These are phyloP conservation scores for Ruditapes philippinarum DNA, from an alignment of 1,140 invertebrate species.

Conservation along the genomic window DNA sequence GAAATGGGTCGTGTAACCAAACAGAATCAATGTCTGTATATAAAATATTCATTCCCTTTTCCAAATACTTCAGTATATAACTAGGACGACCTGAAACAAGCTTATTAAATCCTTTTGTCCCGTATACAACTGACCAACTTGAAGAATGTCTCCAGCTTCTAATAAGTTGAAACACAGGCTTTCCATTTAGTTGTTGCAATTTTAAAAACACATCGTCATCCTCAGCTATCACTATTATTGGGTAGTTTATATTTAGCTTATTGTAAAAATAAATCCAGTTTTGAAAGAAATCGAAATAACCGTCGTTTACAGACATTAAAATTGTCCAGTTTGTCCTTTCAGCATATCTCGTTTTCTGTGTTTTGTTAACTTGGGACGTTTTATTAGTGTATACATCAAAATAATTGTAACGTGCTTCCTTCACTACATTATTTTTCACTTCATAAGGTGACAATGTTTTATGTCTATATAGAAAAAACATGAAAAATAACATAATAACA, in stretches of 20 bases:
- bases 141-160: background rate
- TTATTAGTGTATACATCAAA: too few relatives aligned
- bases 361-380: too few relatives aligned
- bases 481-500: too few relatives aligned
- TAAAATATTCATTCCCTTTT: background rate
- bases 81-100: background rate
- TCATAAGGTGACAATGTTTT: too few relatives aligned
- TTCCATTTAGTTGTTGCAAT: background rate
- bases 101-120: background rate
- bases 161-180: background rate
- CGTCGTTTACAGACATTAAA: background rate
- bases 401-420: too few relatives aligned
- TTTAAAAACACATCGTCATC: background rate
- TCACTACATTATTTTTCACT: too few relatives aligned
- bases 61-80: background rate
- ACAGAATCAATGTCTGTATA: constrained; percentile 12
- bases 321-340: constrained; percentile 37
- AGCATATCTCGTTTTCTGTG: too few relatives aligned
- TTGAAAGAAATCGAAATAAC: constrained; percentile 19
- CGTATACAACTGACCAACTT: background rate
- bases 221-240: background rate
- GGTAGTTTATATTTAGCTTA: background rate
- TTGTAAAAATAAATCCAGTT: constrained; percentile 5
- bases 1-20: background rate
- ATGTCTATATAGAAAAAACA: too few relatives aligned